phyloP scores from a whole-genome alignment of 2,797 vertebrate species.

The Ataeniobius toweri region DNA sequence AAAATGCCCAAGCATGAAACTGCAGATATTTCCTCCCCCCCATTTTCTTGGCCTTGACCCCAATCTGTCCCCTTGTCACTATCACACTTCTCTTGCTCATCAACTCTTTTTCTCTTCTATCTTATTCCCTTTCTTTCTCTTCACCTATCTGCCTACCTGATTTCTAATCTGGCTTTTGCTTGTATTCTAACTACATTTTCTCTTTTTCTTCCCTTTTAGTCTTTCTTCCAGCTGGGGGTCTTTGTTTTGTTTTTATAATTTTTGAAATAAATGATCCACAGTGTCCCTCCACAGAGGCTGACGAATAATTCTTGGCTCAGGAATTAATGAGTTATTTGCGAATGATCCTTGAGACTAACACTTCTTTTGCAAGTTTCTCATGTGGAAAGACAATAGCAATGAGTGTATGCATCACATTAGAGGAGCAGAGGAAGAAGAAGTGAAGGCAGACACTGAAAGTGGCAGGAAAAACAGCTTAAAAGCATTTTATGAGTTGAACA shows the following conservation, averaged over 20 bases:
- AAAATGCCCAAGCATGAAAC: constrained; percentile 30
- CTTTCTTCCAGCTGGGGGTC: constrained; percentile 14
- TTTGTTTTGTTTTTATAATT: constrained; percentile 21
- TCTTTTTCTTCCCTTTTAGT: constrained; percentile 13
- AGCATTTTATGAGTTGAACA: constrained; percentile 24
- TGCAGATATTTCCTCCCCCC: constrained; percentile 18
- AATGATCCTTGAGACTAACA: constrained; percentile 57
- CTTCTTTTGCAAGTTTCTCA: constrained; percentile 47
- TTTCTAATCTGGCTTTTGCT: constrained; percentile 27
- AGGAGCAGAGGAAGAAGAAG: constrained; percentile 13
- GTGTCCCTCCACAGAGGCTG: constrained; percentile 27
- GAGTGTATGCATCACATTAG: constrained; percentile 25
- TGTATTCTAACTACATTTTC: constrained; percentile 8
- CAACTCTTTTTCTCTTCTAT: constrained; percentile 27
- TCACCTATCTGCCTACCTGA: constrained; percentile 25
- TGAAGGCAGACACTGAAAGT: constrained; percentile 10
- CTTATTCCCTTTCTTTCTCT: constrained; percentile 17
- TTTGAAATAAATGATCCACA: constrained; percentile 39
- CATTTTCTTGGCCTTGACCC: constrained; percentile 56
- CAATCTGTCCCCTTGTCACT: constrained; percentile 62
- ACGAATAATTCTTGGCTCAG: constrained; percentile 42
- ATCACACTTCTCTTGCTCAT: constrained; percentile 35
- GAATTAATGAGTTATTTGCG: constrained; percentile 67
- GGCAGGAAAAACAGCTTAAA: constrained; percentile 13
- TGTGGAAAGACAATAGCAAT: constrained; percentile 48